These are phyloP conservation scores for Resseliella maxima DNA, from an alignment of 2,888 invertebrate species.

Conservation along the genomic window DNA sequence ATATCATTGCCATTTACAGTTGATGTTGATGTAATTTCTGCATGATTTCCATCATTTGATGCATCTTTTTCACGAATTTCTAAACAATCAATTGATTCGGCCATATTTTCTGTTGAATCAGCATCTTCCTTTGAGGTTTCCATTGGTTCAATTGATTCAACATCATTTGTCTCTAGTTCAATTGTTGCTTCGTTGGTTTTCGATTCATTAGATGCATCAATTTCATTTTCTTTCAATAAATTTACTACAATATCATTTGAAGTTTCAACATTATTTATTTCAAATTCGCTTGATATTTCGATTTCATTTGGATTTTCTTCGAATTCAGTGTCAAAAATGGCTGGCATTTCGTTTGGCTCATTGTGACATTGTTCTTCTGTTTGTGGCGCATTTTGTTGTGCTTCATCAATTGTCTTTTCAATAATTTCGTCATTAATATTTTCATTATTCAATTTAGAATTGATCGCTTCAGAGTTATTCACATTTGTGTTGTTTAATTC, in stretches of 20 bases:
- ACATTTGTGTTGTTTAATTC: too few species aligned
- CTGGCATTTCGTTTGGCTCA: not conserved
- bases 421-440: too few species aligned
- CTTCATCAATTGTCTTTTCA: not conserved
- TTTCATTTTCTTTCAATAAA: too few species aligned
- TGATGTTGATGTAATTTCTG: constrained; percentile 18
- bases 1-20: not conserved
- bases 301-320: not conserved
- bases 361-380: too few species aligned
- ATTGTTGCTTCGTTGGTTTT: too few species aligned
- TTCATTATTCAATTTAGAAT: too few species aligned
- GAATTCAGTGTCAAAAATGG: too few species aligned
- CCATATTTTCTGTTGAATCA: not conserved
- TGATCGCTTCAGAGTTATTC: too few species aligned
- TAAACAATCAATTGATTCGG: not conserved
- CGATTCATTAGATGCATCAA: too few species aligned
- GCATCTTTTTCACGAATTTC: not conserved
- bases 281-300: not conserved
- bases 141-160: not conserved
- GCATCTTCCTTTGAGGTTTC: not conserved
- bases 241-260: too few species aligned
- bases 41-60: not conserved
- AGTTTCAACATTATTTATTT: too few species aligned
- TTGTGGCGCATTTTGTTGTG: not conserved
- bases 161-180: not conserved